phyloP scores from a whole-genome alignment of 2,888 invertebrate genomes.

The Eledona agricola region DNA sequence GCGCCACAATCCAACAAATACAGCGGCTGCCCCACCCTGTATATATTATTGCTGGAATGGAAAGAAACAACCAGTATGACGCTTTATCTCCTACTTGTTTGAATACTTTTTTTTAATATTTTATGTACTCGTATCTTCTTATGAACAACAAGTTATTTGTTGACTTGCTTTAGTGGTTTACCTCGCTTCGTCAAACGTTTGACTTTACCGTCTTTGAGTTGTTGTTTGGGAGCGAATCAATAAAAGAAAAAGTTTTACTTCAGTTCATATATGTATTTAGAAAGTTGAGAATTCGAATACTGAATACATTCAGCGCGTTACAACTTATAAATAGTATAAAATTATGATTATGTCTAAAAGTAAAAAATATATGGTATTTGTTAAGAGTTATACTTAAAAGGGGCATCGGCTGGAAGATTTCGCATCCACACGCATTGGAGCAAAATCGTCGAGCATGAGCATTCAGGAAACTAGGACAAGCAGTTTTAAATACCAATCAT shows the following conservation, averaged over 20 bases:
- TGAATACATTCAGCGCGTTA: constrained; percentile 42
- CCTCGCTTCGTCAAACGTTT: too few relatives aligned
- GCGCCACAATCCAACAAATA: too few relatives aligned
- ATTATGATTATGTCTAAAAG: constrained; percentile 42
- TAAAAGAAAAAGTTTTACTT: constrained; percentile 13
- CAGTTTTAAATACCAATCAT: constrained; percentile 57
- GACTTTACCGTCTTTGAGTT: too few relatives aligned
- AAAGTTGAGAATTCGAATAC: constrained; percentile 37
- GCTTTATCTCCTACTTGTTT: too few relatives aligned
- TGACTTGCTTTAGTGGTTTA: too few relatives aligned
- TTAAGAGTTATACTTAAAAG: constrained; percentile 41
- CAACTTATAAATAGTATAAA: constrained; percentile 44
- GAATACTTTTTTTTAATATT: too few relatives aligned
- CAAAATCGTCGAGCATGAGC: constrained; percentile 48
- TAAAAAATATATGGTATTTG: constrained; percentile 47
- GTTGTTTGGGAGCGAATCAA: neutral
- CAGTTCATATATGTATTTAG: constrained; percentile 36
- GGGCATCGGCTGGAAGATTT: constrained; percentile 35
- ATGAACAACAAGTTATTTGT: too few relatives aligned
- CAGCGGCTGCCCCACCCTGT: too few relatives aligned
- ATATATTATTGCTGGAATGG: too few relatives aligned
- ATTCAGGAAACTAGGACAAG: constrained; percentile 61
- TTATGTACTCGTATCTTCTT: too few relatives aligned
- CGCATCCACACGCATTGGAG: constrained; percentile 24
- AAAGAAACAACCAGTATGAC: too few relatives aligned